phyloP scores from a whole-genome alignment of 2,113 vertebrate genomes.

The Corythornis vintsioides region DNA sequence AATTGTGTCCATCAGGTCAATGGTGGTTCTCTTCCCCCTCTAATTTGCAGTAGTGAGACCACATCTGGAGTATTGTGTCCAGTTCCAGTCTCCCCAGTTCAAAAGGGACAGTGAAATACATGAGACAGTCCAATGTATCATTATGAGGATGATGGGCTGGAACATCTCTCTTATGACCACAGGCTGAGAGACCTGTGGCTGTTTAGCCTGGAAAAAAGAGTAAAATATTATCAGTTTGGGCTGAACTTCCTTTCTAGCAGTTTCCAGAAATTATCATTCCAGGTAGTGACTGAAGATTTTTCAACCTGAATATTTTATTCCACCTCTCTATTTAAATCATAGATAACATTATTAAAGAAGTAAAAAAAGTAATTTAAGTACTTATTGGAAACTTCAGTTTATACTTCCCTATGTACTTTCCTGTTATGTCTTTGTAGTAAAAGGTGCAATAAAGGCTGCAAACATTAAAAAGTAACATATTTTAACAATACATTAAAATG shows the following conservation, averaged over 20 bases:
- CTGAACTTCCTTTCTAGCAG: background rate
- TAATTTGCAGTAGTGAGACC: no score
- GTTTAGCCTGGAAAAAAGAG: background rate
- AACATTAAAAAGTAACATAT: background rate
- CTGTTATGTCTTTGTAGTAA: background rate
- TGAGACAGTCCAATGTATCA: no score
- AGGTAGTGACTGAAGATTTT: background rate
- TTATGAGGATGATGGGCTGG: no score
- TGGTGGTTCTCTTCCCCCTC: no score
- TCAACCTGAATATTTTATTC: background rate
- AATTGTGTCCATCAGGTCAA: no score
- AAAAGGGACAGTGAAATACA: no score
- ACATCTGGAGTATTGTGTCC: no score
- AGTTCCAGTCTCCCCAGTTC: no score
- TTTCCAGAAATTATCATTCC: background rate
- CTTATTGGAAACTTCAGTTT: background rate
- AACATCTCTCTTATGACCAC: no score
- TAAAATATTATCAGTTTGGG: background rate
- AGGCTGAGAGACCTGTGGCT: no score
- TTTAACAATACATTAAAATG: background rate
- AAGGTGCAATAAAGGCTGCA: background rate
- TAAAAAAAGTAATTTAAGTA: background rate
- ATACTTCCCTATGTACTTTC: background rate
- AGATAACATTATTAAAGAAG: background rate
- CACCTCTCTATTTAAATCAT: background rate